Evolutionary conservation across 2,113 vertebrate genomes (phyloP).

Genomic region (Phyllostomus discolor): DNA sequence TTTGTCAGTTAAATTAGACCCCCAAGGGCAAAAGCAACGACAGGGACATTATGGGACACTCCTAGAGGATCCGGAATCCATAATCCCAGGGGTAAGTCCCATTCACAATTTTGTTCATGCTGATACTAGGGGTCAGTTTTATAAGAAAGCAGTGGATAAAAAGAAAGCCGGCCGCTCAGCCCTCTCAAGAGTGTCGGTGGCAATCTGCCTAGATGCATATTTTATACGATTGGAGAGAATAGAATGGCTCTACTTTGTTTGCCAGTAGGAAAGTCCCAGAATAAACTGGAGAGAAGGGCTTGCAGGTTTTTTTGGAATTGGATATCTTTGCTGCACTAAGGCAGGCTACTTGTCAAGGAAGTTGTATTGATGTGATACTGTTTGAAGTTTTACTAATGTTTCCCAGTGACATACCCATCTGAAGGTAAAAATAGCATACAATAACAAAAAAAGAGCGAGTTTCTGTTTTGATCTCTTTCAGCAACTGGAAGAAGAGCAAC

Average conservation of each 20-base stretch:
- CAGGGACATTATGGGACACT: conserved; percentile 41
- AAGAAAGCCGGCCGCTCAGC: neutral
- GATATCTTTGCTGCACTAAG: neutral
- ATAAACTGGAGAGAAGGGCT: neutral
- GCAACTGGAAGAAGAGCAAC: neutral
- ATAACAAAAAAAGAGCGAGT: neutral
- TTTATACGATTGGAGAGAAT: neutral
- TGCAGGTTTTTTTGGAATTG: neutral
- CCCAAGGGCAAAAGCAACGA: conserved; percentile 56
- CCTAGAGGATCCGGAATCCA: conserved; percentile 40
- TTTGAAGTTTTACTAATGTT: neutral
- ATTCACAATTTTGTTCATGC: conserved; percentile 53
- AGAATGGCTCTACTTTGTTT: conserved; percentile 25
- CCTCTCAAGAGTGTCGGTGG: neutral
- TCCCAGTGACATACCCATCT: neutral
- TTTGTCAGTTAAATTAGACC: conserved; percentile 69
- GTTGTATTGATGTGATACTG: neutral
- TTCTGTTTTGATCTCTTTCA: neutral
- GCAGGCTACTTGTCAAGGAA: neutral
- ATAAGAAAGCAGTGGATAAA: conserved; percentile 14
- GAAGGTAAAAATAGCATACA: neutral
- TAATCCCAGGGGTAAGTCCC: neutral
- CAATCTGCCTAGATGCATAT: neutral
- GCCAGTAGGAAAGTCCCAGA: conserved; percentile 9
- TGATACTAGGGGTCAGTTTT: conserved; percentile 35